Conservation (phyloP, 2,797 vertebrate genomes). For the Erithacus rubecula region DNA sequence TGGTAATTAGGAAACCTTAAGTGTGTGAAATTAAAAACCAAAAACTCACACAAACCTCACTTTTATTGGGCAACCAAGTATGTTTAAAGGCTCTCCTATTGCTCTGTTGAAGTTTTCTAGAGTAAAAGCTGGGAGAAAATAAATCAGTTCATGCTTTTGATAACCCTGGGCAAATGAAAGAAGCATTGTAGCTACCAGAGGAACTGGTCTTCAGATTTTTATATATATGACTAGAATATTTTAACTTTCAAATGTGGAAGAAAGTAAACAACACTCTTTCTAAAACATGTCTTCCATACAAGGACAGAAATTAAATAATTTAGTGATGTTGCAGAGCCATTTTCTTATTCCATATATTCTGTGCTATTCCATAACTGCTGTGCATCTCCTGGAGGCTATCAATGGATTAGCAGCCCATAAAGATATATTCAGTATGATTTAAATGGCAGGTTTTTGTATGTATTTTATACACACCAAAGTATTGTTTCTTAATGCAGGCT, state of each 20-base stretch:
- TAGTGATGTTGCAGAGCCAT: background rate
- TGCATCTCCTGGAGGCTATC: background rate
- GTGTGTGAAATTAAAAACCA: conserved; percentile 19
- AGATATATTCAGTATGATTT: background rate
- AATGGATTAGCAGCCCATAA: background rate
- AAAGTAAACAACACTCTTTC: background rate
- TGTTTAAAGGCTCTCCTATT: background rate
- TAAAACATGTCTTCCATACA: background rate
- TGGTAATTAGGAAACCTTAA: conserved; percentile 57
- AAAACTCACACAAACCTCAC: background rate
- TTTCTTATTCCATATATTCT: background rate
- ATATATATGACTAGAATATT: background rate
- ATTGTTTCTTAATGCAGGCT: background rate
- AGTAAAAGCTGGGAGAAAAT: background rate
- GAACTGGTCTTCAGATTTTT: background rate
- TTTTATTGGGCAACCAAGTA: background rate
- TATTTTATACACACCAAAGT: background rate
- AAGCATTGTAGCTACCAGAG: background rate
- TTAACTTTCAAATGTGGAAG: background rate
- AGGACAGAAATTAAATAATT: background rate
- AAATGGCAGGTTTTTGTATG: background rate
- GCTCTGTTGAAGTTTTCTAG: background rate
- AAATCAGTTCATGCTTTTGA: background rate
- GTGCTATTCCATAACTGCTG: background rate
- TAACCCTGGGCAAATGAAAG: background rate